A percentile compares a stretch with the other conserved stretches of the same genome.
These are phyloP conservation scores for Cebus imitator DNA, from an alignment of 2,113 vertebrate species.

Conservation along the genomic window DNA sequence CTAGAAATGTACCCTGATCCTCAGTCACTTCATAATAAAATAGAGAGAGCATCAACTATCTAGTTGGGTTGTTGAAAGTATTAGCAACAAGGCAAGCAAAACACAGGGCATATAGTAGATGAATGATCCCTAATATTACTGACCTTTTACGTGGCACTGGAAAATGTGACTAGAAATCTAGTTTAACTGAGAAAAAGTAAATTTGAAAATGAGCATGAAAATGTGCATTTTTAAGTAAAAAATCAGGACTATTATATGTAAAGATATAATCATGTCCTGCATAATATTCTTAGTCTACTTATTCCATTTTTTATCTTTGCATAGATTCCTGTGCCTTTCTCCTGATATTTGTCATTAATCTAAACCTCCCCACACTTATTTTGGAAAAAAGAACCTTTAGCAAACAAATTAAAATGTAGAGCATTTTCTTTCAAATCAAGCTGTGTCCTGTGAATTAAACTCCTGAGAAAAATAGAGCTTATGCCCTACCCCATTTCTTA, in stretches of 20 bases:
- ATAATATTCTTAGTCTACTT: not conserved
- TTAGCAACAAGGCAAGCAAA: not conserved
- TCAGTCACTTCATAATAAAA: constrained; percentile 7
- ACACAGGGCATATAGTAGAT: not conserved
- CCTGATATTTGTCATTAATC: not conserved
- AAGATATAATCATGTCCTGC: not conserved
- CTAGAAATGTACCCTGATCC: not conserved
- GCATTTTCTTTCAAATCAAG: not conserved
- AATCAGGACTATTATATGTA: not conserved
- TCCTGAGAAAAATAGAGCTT: constrained; percentile 60
- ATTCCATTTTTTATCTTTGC: not conserved
- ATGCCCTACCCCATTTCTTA: constrained; percentile 26
- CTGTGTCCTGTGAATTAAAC: not conserved
- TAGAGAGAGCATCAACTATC: not conserved
- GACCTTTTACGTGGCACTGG: not conserved
- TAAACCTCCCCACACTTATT: not conserved
- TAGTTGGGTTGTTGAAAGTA: not conserved
- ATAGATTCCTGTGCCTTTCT: not conserved
- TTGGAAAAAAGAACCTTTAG: not conserved
- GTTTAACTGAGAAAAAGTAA: constrained; percentile 4
- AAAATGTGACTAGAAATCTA: not conserved
- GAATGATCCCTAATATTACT: not conserved
- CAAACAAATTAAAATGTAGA: not conserved
- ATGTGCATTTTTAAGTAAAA: not conserved
- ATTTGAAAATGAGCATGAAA: constrained; percentile 6